Evolutionary conservation across 1,140 invertebrate genomes (phyloP).

Genomic region (Drosophila nigromelanica): DNA sequence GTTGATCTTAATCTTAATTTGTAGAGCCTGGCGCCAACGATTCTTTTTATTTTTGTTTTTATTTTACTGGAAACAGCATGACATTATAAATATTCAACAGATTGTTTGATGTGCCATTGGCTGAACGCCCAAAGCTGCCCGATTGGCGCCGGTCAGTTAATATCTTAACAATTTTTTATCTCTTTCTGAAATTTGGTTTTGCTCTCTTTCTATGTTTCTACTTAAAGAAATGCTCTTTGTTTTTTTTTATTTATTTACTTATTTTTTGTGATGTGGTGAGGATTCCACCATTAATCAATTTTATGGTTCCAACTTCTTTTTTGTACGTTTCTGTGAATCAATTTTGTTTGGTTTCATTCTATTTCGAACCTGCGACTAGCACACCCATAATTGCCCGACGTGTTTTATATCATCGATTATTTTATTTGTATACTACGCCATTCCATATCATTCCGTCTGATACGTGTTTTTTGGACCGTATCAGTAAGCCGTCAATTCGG

Average conservation of each 20-base stretch:
- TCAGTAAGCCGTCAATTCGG: conserved; percentile 33
- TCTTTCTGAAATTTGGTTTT: not conserved
- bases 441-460: conserved; percentile 35
- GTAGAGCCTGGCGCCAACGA: conserved; percentile 71
- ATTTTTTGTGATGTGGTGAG: not conserved
- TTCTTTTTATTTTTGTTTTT: conserved; percentile 44
- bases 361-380: conserved; percentile 7
- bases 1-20: conserved; percentile 80
- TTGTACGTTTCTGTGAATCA: conserved; percentile 40
- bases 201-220: conserved; percentile 17
- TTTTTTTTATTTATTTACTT: not conserved
- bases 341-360: conserved; percentile 29
- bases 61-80: conserved; percentile 47
- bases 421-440: conserved; percentile 30
- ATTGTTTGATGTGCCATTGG: conserved; percentile 49
- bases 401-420: conserved; percentile 54
- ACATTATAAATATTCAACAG: conserved; percentile 64
- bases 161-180: not conserved
- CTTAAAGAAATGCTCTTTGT: not conserved
- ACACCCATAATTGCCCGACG: conserved; percentile 13
- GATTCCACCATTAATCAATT: conserved; percentile 59
- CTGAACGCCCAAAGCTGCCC: conserved; percentile 34
- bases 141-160: conserved; percentile 33
- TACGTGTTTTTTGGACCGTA: conserved; percentile 34
- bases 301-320: conserved; percentile 45